Base-by-base conservation (phyloP, 1,140 invertebrate genomes). In the Agrypnia vestita region DNA sequence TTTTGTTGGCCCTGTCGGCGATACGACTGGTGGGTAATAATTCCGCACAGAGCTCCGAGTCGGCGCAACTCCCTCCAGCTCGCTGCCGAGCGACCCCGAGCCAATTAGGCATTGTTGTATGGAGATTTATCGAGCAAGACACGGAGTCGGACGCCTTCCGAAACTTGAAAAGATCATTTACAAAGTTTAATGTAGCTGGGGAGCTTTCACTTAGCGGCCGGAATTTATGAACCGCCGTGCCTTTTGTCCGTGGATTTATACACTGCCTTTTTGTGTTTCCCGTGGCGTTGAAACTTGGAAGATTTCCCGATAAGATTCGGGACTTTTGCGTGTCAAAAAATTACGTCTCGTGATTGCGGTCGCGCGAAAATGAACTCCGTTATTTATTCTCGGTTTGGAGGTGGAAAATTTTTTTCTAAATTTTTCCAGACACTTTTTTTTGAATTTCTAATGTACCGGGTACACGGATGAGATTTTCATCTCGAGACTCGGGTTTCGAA, bases 81-180 rank as follows among this genome's bases (percentile, higher is more conserved):
- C 64, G 46, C 44, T 47, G 44, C 46, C 4, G 61, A 43, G 67
- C 19, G 25, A 51, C 49, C 21, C 51, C 71, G 4, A 56, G 51
- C 77, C 77, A 80, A 80, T 83, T 80, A 83, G 69, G 75, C 79
- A 62, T 76, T 79, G 79, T 83, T 80, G 78, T 80, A 83, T 79
- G 59, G 64, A 83, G 82, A 83, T 80, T 83, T 83, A 83, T 83
- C 35, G 53, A 55, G 35, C 46, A 46, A 78, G 64, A 78, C 76
- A 56, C 69, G 76, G 78, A 83, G 73, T 71, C 76, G 61, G 35
- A 56, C 72, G 72, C 80, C 74, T 79, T 71, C 17, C 77, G 71
- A 67, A 80, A 83, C 75, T 83, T 83, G 35, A 83, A 83, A 83
- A 80, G 82, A 83, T 83, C 80, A 83, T 83, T 83, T 80, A 69